A percentile compares a stretch with the other conserved stretches of the same genome.
These are phyloP conservation scores for Drosophila siamana DNA, from an alignment of 2,888 invertebrate species.

Conservation along the genomic window DNA sequence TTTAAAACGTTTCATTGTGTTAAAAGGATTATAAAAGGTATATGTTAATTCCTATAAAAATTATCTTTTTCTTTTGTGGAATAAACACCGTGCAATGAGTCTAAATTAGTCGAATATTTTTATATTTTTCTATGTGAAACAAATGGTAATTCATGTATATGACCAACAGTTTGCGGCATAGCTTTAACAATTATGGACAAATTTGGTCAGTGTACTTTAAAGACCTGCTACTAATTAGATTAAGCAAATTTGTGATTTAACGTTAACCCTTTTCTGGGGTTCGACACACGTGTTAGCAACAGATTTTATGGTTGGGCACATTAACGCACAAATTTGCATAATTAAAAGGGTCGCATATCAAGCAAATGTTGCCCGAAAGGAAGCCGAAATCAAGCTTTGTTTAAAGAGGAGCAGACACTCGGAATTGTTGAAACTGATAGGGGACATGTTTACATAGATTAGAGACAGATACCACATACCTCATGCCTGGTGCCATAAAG, in stretches of 20 bases:
- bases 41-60: too few species aligned
- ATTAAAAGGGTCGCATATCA: constrained; percentile 1
- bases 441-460: background rate
- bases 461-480: background rate
- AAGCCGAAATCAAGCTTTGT: background rate
- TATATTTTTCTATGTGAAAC: too few species aligned
- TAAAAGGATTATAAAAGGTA: too few species aligned
- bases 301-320: constrained; percentile 30
- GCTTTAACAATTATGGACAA: background rate
- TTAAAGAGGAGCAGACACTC: background rate
- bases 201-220: constrained; percentile 2
- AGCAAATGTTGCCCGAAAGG: background rate
- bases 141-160: background rate
- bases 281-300: constrained; percentile 36
- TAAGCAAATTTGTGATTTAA: constrained; percentile 26
- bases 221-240: constrained; percentile 39
- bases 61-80: too few species aligned
- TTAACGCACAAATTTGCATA: constrained; percentile 33
- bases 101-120: too few species aligned
- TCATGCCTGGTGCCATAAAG: background rate
- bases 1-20: background rate
- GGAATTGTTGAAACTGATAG: background rate
- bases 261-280: constrained; percentile 21
- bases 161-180: background rate
- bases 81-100: background rate